phyloP scores from a whole-genome alignment of 2,888 invertebrate species.

The Oligia latruncula region DNA sequence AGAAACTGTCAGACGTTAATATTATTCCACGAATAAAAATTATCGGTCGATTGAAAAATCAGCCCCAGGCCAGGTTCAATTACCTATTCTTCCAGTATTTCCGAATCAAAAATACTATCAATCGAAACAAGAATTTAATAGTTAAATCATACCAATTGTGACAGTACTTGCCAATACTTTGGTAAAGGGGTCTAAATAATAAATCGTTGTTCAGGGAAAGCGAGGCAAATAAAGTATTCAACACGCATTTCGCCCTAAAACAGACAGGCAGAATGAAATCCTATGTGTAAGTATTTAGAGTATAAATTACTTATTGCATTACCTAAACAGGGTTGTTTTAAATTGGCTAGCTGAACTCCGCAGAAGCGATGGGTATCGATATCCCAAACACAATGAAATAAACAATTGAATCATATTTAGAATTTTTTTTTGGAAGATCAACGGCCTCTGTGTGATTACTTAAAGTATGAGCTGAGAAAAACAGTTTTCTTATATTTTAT shows the following conservation, averaged over 20 bases:
- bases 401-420: too few species aligned
- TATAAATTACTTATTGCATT: background rate
- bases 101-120: background rate
- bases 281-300: background rate
- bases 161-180: background rate
- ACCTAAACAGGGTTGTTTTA: background rate
- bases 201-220: constrained; percentile 18
- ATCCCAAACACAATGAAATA: too few species aligned
- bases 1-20: too few species aligned
- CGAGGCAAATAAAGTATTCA: constrained; percentile 27
- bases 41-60: too few species aligned
- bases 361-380: too few species aligned
- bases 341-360: too few species aligned
- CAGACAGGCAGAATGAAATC: background rate
- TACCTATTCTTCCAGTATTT: background rate
- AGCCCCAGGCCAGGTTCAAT: too few species aligned
- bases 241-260: background rate
- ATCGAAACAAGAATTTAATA: background rate
- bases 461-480: too few species aligned
- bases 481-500: background rate
- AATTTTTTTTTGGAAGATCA: too few species aligned
- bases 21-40: too few species aligned
- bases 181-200: constrained; percentile 25
- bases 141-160: background rate
- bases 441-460: too few species aligned